phyloP scores from a whole-genome alignment of 2,113 vertebrate species.

The Pogona vitticeps region DNA sequence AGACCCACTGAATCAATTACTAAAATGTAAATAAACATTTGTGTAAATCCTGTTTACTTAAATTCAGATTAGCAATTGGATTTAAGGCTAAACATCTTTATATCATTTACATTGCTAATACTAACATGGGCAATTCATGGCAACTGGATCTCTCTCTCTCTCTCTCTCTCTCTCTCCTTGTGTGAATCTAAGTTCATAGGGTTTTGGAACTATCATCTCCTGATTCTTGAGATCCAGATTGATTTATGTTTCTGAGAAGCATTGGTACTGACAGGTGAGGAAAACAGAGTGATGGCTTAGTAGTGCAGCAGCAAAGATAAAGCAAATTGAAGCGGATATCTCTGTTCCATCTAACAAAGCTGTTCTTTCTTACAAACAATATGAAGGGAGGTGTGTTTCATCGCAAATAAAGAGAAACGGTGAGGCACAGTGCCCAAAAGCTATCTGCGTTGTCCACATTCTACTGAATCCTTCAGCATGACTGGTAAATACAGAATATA shows the following conservation, averaged over 20 bases:
- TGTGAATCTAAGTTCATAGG: not conserved
- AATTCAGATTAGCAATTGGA: no score
- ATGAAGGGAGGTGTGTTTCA: not conserved
- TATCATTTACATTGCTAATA: no score
- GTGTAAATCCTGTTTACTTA: no score
- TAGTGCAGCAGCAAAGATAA: conserved; percentile 3
- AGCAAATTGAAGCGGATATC: conserved; percentile 16
- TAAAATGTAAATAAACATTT: no score
- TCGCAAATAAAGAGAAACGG: not conserved
- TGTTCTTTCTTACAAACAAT: not conserved
- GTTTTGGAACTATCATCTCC: not conserved
- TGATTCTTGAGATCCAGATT: conserved; percentile 10
- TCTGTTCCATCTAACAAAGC: conserved; percentile 1
- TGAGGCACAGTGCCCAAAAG: not conserved
- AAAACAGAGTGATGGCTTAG: conserved; percentile 2
- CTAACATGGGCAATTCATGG: no score
- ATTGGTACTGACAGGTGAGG: not conserved
- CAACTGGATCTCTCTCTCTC: no score
- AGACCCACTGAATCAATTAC: no score
- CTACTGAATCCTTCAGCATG: not conserved
- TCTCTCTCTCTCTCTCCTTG: not conserved
- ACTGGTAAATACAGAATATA: not conserved
- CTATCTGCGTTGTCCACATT: not conserved
- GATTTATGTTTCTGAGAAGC: conserved; percentile 16
- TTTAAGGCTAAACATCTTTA: no score